phyloP scores from a whole-genome alignment of 2,888 invertebrate species.

The Drosophila tanythrix region DNA sequence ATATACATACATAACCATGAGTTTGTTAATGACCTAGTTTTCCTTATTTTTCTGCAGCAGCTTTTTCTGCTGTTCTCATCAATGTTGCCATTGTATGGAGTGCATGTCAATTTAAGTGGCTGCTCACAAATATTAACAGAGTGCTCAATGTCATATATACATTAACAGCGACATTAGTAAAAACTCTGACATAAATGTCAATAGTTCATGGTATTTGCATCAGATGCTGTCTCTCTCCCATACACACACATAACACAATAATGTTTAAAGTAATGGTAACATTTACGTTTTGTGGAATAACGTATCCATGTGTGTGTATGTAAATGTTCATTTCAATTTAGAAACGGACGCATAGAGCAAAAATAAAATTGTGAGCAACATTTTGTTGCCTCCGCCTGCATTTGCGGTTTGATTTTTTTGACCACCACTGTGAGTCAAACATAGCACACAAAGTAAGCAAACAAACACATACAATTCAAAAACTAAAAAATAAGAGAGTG shows the following conservation, averaged over 20 bases:
- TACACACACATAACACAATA: background rate
- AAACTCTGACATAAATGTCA: slow-evolving; percentile 52
- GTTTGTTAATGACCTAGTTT: slow-evolving; percentile 65
- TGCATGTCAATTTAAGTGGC: slow-evolving; percentile 15
- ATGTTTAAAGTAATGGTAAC: slow-evolving; percentile 5
- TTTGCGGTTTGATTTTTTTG: background rate
- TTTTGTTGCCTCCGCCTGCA: slow-evolving; percentile 2
- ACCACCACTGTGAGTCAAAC: background rate
- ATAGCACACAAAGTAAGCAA: background rate
- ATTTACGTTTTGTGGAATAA: slow-evolving; percentile 10
- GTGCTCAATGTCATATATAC: slow-evolving; percentile 45
- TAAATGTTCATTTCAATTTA: background rate
- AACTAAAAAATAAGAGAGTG: slow-evolving; percentile 6
- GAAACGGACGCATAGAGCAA: background rate
- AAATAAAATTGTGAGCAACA: background rate
- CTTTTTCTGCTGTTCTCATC: slow-evolving; percentile 38
- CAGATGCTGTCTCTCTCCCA: slow-evolving; percentile 6
- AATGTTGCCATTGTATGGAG: slow-evolving; percentile 34
- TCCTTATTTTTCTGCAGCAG: slow-evolving; percentile 29
- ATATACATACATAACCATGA: slow-evolving; percentile 6
- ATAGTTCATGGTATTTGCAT: slow-evolving; percentile 56
- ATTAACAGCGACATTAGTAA: slow-evolving; percentile 15
- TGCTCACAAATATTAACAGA: slow-evolving; percentile 15
- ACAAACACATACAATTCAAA: slow-evolving; percentile 3
- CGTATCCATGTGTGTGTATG: background rate